A percentile compares a stretch with the other conserved stretches of the same genome.
These are phyloP conservation scores for Phaonia tiefii DNA, from an alignment of 2,888 invertebrate species.

Conservation along the genomic window DNA sequence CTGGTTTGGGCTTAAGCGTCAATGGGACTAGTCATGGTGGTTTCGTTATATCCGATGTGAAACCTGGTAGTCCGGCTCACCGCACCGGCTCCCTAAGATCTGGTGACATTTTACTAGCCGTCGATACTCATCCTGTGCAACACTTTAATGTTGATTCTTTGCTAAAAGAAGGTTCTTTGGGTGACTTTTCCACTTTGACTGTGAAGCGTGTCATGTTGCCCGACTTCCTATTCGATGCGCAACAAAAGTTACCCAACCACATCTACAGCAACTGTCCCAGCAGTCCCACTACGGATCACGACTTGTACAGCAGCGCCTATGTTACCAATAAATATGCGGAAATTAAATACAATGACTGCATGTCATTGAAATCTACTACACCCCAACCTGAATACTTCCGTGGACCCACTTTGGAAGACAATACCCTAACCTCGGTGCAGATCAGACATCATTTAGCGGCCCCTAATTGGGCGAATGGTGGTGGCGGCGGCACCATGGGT, in stretches of 20 bases:
- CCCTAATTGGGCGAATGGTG: constrained; percentile 60
- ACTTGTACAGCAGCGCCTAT: constrained; percentile 77
- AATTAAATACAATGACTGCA: constrained; percentile 76
- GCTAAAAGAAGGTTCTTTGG: constrained; percentile 76
- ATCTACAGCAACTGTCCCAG: constrained; percentile 79
- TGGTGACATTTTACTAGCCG: constrained; percentile 92
- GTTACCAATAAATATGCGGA: constrained; percentile 75
- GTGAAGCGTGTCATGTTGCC: constrained; percentile 79
- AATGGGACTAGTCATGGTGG: constrained; percentile 84
- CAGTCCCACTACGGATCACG: constrained; percentile 73
- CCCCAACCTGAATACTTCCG: constrained; percentile 80
- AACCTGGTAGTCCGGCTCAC: constrained; percentile 94
- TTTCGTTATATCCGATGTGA: constrained; percentile 92
- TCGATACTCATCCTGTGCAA: constrained; percentile 90
- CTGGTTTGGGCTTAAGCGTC: constrained; percentile 94
- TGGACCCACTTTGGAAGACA: constrained; percentile 71
- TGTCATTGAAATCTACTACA: constrained; percentile 78
- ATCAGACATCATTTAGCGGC: constrained; percentile 73
- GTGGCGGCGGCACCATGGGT: constrained; percentile 71
- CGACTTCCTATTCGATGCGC: constrained; percentile 79
- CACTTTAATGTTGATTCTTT: constrained; percentile 80
- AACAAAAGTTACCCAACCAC: constrained; percentile 76
- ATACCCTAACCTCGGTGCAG: constrained; percentile 76
- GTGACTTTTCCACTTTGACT: constrained; percentile 78
- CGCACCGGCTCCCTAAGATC: constrained; percentile 92